phyloP scores from a whole-genome alignment of 2,888 invertebrate species.

The Amphipyra berbera region DNA sequence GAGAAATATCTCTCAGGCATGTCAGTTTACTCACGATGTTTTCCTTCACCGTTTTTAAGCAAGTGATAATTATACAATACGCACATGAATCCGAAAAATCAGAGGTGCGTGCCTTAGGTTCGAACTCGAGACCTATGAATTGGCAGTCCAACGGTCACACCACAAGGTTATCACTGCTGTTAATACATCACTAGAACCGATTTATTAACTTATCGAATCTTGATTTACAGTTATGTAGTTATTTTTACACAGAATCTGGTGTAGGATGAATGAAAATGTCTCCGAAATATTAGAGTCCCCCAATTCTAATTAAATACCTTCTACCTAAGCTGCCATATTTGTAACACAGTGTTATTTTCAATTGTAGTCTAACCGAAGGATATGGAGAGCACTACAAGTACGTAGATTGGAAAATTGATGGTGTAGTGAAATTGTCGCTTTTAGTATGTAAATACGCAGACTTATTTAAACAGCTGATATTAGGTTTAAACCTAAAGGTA shows the following conservation, averaged over 20 bases:
- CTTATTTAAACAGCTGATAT: slow-evolving; percentile 12
- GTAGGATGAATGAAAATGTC: not conserved
- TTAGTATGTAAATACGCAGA: slow-evolving; percentile 26
- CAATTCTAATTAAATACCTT: slow-evolving; percentile 3
- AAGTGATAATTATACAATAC: too few relatives aligned
- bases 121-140: too few relatives aligned
- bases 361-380: slow-evolving; percentile 92
- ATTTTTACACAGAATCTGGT: not conserved
- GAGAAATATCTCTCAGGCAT: too few relatives aligned
- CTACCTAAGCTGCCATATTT: slow-evolving; percentile 16
- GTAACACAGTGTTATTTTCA: slow-evolving; percentile 67
- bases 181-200: too few relatives aligned
- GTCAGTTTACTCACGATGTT: too few relatives aligned
- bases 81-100: too few relatives aligned
- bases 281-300: not conserved
- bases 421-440: slow-evolving; percentile 47
- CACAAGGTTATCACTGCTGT: too few relatives aligned
- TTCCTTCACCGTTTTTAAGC: too few relatives aligned
- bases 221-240: too few relatives aligned
- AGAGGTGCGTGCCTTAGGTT: too few relatives aligned
- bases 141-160: too few relatives aligned
- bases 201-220: too few relatives aligned
- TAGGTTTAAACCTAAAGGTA: slow-evolving; percentile 7
- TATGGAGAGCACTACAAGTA: slow-evolving; percentile 95
- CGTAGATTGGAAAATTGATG: slow-evolving; percentile 75